A percentile compares a stretch with the other conserved stretches of the same genome.
Evolutionary conservation across 2,888 invertebrate genomes (phyloP).

Genomic region (Tipula confusa): DNA sequence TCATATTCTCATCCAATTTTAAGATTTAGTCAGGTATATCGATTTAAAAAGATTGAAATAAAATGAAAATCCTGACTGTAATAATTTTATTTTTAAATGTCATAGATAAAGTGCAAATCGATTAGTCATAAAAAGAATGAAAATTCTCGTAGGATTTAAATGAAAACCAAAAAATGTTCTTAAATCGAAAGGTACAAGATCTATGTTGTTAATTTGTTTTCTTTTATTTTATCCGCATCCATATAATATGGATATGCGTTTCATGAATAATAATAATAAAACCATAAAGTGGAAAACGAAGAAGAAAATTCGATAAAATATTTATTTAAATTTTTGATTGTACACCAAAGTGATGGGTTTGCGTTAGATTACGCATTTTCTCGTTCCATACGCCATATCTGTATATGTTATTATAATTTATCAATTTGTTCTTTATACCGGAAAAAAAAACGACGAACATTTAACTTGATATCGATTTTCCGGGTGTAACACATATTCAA

Average conservation of each 20-base stretch:
- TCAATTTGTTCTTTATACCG: background rate
- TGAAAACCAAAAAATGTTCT: background rate
- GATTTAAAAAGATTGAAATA: too few species aligned
- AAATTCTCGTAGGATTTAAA: background rate
- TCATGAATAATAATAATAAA: background rate
- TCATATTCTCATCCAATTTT: background rate
- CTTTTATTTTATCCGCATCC: background rate
- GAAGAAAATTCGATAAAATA: background rate
- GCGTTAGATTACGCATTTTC: background rate
- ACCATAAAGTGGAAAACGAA: background rate
- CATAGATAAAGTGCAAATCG: constrained; percentile 9
- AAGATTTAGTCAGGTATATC: background rate
- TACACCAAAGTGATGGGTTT: background rate
- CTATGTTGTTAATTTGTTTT: too few species aligned
- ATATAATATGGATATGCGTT: background rate
- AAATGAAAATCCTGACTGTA: background rate
- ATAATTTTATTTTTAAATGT: background rate
- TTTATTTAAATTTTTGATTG: background rate
- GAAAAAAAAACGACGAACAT: background rate
- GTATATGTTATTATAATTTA: background rate
- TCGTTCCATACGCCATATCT: background rate
- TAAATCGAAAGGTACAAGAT: too few species aligned
- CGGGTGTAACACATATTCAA: background rate
- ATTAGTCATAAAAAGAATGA: background rate
- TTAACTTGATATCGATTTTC: constrained; percentile 5